Evolutionary conservation across 2,797 vertebrate species (phyloP).

Genomic region (Hapalemur alaotrensis): DNA sequence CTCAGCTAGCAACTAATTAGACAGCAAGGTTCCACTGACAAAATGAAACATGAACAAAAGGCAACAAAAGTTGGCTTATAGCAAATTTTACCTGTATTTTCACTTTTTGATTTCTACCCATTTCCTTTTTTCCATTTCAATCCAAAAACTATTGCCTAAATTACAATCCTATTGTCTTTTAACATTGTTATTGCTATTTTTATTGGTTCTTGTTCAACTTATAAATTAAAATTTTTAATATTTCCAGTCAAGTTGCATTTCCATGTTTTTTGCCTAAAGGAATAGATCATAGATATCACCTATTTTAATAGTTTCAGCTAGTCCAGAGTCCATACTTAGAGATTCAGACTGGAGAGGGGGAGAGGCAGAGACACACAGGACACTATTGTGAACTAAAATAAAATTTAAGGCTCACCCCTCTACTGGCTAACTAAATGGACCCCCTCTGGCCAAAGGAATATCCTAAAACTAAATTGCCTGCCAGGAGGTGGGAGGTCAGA

Average conservation of each 20-base stretch:
- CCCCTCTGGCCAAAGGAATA: no score
- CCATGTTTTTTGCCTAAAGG: not conserved
- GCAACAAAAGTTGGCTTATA: not conserved
- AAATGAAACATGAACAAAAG: not conserved
- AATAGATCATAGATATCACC: no score
- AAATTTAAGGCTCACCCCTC: no score
- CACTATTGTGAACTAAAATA: no score
- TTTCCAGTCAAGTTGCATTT: not conserved
- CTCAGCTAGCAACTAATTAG: slow-evolving; percentile 1
- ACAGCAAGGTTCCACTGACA: not conserved
- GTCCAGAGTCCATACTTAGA: not conserved
- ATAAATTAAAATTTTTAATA: not conserved
- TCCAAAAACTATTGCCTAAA: not conserved
- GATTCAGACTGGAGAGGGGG: no score
- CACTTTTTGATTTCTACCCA: no score
- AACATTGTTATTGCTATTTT: not conserved
- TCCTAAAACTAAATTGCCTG: no score
- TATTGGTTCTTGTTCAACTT: not conserved
- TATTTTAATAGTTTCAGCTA: not conserved
- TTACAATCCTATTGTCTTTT: not conserved
- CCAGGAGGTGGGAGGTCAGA: no score
- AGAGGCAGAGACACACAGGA: accelerated
- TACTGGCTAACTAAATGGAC: no score
- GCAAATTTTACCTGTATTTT: not conserved
- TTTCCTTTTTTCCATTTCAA: not conserved